Percentiles rank a stretch among this genome's conserved stretches.
phyloP scores from a whole-genome alignment of 2,888 invertebrate species.

The Melieria picta region DNA sequence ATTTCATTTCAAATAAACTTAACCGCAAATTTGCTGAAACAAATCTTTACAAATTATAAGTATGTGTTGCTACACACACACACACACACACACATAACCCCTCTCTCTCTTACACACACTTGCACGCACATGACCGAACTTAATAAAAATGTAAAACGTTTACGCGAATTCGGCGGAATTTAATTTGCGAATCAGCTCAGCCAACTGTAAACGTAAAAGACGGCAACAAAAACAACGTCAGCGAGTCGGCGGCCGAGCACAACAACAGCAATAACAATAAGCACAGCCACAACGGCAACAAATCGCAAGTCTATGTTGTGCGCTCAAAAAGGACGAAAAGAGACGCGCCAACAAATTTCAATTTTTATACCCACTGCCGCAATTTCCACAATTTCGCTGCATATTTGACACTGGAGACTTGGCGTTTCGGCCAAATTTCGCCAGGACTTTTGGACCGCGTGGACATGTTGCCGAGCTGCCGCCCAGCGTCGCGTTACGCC shows the following conservation, averaged over 20 bases:
- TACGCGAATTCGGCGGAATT: constrained; percentile 2
- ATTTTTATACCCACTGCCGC: constrained; percentile 1
- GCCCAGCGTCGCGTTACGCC: neutral
- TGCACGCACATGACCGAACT: neutral
- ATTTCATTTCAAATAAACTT: too few species aligned
- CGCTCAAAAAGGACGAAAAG: too few species aligned
- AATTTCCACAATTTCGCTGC: neutral
- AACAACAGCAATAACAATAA: neutral
- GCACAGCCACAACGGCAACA: neutral
- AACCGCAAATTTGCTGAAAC: constrained; percentile 26
- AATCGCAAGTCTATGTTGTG: too few species aligned
- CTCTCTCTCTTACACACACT: neutral
- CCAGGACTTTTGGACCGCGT: neutral
- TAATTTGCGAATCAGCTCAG: constrained; percentile 29
- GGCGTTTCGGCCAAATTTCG: neutral
- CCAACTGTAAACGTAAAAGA: neutral
- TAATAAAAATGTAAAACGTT: constrained; percentile 6
- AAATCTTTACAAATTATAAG: neutral
- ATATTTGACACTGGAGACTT: constrained; percentile 12
- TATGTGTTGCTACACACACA: constrained; percentile 22
- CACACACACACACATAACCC: neutral
- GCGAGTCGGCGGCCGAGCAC: neutral
- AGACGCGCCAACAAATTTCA: neutral
- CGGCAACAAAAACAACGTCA: neutral
- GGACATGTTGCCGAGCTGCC: neutral